These are phyloP conservation scores for Sylvilagus floridanus DNA, from an alignment of 2,797 vertebrate species.

Conservation along the genomic window DNA sequence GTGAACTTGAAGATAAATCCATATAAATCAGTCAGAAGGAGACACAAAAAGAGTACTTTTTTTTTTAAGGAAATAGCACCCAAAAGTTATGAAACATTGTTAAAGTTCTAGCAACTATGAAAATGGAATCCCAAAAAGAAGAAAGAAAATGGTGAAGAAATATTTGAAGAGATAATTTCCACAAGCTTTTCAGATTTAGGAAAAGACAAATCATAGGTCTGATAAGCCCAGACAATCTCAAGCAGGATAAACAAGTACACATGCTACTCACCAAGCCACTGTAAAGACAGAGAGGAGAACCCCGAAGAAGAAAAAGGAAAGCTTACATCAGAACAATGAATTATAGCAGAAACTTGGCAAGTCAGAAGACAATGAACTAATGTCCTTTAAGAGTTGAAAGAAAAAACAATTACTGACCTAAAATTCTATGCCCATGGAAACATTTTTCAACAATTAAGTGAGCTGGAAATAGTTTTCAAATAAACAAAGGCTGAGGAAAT, in stretches of 20 bases:
- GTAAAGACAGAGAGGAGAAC: not conserved
- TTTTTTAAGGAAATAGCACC: not conserved
- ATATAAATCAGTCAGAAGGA: not conserved
- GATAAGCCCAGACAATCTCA: not conserved
- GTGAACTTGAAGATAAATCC: not conserved
- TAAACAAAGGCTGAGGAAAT: constrained; percentile 22
- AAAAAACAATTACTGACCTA: not conserved
- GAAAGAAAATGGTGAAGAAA: constrained; percentile 26
- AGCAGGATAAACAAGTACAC: not conserved
- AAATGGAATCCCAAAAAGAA: not conserved
- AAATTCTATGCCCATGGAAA: not conserved
- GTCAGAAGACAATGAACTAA: not conserved
- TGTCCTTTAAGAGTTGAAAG: not conserved
- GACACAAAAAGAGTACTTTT: not conserved
- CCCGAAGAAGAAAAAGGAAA: not conserved
- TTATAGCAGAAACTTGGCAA: not conserved
- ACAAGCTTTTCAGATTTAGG: not conserved
- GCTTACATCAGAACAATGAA: not conserved
- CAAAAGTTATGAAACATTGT: not conserved
- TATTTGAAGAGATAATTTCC: constrained; percentile 3
- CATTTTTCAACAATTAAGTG: not conserved
- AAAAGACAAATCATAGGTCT: not conserved
- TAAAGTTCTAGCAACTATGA: not conserved
- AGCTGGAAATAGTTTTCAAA: not conserved
- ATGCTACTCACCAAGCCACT: not conserved